These are phyloP conservation scores for Dendrocopos noguchii DNA, from an alignment of 2,113 vertebrate species.

Conservation along the genomic window DNA sequence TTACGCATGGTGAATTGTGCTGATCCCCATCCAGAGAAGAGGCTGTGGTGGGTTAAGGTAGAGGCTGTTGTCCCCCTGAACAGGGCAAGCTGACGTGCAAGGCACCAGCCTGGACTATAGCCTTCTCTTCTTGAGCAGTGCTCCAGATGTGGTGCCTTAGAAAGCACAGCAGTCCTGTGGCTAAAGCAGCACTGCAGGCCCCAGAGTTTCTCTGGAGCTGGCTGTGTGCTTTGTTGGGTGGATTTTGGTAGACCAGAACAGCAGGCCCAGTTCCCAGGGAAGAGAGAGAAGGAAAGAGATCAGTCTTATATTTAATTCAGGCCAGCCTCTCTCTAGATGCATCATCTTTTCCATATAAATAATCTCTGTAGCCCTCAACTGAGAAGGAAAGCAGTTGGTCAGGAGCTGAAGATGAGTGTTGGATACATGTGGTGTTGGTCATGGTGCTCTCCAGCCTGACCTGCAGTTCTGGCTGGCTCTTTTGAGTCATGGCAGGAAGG, in stretches of 20 bases:
- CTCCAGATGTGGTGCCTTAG: accelerated
- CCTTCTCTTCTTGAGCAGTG: accelerated
- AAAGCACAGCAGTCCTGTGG: too few relatives aligned
- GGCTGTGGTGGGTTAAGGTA: not conserved
- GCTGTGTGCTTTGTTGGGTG: accelerated
- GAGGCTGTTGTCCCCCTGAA: not conserved
- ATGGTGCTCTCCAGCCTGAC: not conserved
- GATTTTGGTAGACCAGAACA: not conserved
- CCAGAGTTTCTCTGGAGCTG: not conserved
- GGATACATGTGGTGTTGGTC: not conserved
- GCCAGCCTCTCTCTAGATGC: not conserved
- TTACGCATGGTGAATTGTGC: not conserved
- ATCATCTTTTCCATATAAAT: not conserved
- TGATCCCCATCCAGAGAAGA: not conserved
- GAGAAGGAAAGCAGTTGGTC: accelerated
- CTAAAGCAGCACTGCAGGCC: not conserved
- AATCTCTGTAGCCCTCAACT: not conserved
- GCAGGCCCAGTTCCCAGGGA: not conserved
- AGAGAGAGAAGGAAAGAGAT: not conserved
- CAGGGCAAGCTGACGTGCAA: not conserved
- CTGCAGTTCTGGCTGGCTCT: not conserved
- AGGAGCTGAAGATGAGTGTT: not conserved
- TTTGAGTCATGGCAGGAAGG: not conserved
- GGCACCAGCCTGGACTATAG: not conserved
- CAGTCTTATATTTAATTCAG: not conserved